Percentiles rank a stretch among this genome's conserved stretches.
Conservation (phyloP, 1,140 invertebrate species). For the Antheraea mylitta region DNA sequence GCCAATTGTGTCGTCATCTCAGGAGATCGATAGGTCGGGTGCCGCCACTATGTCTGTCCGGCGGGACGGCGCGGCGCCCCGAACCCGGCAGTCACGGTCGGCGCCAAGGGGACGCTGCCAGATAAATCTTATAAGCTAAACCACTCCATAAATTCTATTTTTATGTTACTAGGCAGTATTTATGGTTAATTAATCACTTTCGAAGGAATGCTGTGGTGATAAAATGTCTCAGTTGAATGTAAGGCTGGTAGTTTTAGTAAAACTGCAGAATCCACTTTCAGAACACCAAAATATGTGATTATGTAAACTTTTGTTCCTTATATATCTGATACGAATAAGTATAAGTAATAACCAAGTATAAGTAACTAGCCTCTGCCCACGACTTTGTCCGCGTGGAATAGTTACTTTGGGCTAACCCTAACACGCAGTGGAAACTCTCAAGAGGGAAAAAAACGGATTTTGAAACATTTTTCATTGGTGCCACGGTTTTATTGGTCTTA, state of each 20-base stretch:
- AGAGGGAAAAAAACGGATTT: no score
- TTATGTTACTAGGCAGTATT: slow-evolving; percentile 14
- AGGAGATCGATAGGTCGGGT: slow-evolving; percentile 50
- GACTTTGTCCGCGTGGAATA: no score
- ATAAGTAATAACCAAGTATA: no score
- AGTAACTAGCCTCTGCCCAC: no score
- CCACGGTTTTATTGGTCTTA: no score
- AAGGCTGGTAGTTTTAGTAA: not conserved
- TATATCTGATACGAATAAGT: no score
- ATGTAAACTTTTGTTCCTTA: not conserved
- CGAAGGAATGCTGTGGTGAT: not conserved
- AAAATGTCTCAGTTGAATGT: not conserved
- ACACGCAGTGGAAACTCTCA: no score
- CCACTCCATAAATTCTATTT: slow-evolving; percentile 24
- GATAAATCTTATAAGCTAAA: slow-evolving; percentile 53
- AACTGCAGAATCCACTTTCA: not conserved
- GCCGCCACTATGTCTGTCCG: slow-evolving; percentile 55
- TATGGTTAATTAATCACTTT: not conserved
- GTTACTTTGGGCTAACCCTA: no score
- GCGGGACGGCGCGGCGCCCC: slow-evolving; percentile 58
- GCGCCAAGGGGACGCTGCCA: slow-evolving; percentile 56
- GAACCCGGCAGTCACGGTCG: slow-evolving; percentile 17
- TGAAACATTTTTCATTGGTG: no score
- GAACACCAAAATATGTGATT: not conserved
- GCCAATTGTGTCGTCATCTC: slow-evolving; percentile 36